Evolutionary conservation across 2,113 vertebrate genomes (phyloP), one percentile per base, ranked within the genome.

Genomic region (Rhinoderma darwinii): DNA sequence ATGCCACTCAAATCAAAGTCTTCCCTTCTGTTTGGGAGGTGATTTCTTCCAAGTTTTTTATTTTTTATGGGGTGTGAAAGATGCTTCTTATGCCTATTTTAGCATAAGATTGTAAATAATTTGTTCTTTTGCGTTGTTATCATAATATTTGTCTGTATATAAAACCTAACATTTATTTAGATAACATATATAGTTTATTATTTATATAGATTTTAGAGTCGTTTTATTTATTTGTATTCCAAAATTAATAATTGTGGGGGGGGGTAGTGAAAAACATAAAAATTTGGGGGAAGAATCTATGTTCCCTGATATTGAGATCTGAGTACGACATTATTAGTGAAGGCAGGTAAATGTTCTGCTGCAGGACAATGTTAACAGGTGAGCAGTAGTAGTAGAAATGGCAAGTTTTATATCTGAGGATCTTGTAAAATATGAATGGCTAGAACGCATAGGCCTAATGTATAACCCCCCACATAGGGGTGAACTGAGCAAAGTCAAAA

Each of bases 1-100:
- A 81, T 81, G 78, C 20, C 78, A 81, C 54, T 80, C 51, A 80
- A 59, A 43, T 37, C 39, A 61, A 63, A 41, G 22, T 81, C 78
- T 39, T 61, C 54, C 3, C 54, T 61, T 81, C 22, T 56, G 50
- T 59, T 41, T 59, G 22, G 43, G 22, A 59, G 50, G 35, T 75
- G 73, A 75, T 15, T 7, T 50, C 15, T 9, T 77, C 44, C n/a
- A 77, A 32, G n/a, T 32, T 27, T 11, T 32, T 25, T n/a, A n/a
- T n/a, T 11, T 11, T 22, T 72, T 22, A 2, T 10, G 7, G 4
- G 66, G 18, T 70, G 17, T 39, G 18, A 70, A 72, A 72, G 68
- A 72, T 10, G 37, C 5, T 9, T 20, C 32, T 35, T 6, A 66
- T 32, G 15, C 8, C 2, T 37, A 12, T 37, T 17, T 6, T 39